Evolutionary conservation across 2,888 invertebrate species (phyloP).

Genomic region (Papilio elwesi): DNA sequence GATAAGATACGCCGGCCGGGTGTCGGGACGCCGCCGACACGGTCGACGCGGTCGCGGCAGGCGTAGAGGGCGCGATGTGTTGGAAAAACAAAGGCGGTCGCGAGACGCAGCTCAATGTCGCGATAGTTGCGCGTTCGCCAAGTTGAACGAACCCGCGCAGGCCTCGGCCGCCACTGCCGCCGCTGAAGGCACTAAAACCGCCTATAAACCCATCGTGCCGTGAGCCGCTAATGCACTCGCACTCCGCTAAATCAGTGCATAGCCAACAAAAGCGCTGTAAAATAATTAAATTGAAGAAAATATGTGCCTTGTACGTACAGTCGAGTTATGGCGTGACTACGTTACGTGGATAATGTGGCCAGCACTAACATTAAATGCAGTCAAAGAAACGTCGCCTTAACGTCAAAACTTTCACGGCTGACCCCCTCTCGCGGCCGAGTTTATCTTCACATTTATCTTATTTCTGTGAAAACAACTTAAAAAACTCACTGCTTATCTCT

Average conservation of each 20-base stretch:
- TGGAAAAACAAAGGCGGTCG: slow-evolving; percentile 20
- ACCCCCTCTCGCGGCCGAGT: slow-evolving; percentile 56
- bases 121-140: not conserved
- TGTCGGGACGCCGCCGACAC: slow-evolving; percentile 48
- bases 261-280: slow-evolving; percentile 61
- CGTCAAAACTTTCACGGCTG: slow-evolving; percentile 62
- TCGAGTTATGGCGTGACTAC: not conserved
- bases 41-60: slow-evolving; percentile 39
- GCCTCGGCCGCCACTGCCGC: slow-evolving; percentile 56
- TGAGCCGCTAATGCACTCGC: slow-evolving; percentile 64
- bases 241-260: slow-evolving; percentile 64
- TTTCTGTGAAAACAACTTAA: slow-evolving; percentile 74
- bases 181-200: slow-evolving; percentile 65
- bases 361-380: slow-evolving; percentile 32
- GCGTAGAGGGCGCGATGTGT: slow-evolving; percentile 12
- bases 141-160: slow-evolving; percentile 65
- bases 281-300: slow-evolving; percentile 58
- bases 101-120: slow-evolving; percentile 16
- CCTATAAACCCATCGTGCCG: slow-evolving; percentile 61
- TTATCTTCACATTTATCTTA: slow-evolving; percentile 75
- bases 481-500: slow-evolving; percentile 63
- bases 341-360: slow-evolving; percentile 24
- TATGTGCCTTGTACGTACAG: slow-evolving; percentile 36
- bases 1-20: slow-evolving; percentile 75
- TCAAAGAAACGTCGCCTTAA: slow-evolving; percentile 33